These are phyloP conservation scores for Erythrocercus mccallii DNA, from an alignment of 2,113 vertebrate species.

Conservation along the genomic window DNA sequence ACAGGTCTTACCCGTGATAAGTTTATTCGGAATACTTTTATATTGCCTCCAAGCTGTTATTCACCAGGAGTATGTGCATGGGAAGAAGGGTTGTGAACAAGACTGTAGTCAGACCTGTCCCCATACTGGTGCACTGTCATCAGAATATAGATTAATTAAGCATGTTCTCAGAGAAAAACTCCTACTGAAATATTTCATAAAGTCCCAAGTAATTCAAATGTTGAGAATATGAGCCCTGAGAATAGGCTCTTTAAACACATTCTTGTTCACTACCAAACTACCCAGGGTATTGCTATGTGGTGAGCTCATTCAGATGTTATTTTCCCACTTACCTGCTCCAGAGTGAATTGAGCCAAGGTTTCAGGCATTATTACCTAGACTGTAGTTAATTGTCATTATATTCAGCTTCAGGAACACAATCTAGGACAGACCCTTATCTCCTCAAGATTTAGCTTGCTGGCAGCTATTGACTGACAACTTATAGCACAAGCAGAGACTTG, in stretches of 20 bases:
- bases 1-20: neutral
- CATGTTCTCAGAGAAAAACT: neutral
- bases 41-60: neutral
- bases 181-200: neutral
- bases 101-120: neutral
- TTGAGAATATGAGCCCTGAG: neutral
- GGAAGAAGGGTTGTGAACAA: neutral
- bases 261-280: neutral
- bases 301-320: neutral
- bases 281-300: neutral
- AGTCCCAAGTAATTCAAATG: neutral
- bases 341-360: neutral
- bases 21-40: neutral
- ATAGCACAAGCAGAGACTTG: neutral
- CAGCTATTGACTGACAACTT: neutral
- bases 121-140: neutral
- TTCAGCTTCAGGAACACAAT: neutral
- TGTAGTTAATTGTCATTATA: neutral
- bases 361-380: neutral
- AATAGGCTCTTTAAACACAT: neutral
- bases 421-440: neutral
- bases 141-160: neutral
- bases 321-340: neutral
- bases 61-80: neutral
- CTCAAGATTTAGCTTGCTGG: neutral